Conservation (phyloP, 2,888 invertebrate genomes). For the Cataglyphis rosenhaueri region DNA sequence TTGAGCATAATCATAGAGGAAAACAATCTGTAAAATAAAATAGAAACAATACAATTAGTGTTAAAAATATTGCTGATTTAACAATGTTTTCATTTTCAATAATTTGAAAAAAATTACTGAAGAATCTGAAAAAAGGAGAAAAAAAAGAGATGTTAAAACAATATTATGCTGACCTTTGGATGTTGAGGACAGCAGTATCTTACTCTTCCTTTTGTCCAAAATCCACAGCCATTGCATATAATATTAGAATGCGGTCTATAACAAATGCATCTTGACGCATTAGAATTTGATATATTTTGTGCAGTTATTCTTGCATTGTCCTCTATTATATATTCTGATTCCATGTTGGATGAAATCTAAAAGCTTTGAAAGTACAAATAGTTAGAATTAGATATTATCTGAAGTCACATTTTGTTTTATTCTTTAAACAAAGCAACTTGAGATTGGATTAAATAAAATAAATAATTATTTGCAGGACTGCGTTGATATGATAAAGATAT, state of each 20-base stretch:
- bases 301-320: not conserved
- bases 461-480: not conserved
- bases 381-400: not conserved
- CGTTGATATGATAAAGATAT: not conserved
- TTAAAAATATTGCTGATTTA: not conserved
- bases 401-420: not conserved
- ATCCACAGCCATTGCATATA: slow-evolving; percentile 48
- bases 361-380: not conserved
- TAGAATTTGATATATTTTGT: not conserved
- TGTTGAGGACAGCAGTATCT: slow-evolving; percentile 36
- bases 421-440: not conserved
- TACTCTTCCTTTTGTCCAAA: slow-evolving; percentile 47
- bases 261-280: slow-evolving; percentile 31
- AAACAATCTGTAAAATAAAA: slow-evolving; percentile 33
- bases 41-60: not conserved
- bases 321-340: not conserved
- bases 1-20: slow-evolving; percentile 23
- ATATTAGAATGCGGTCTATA: slow-evolving; percentile 33
- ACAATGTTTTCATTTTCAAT: not conserved
- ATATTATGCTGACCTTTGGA: slow-evolving; percentile 34
- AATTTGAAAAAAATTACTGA: not conserved
- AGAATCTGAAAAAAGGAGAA: not conserved
- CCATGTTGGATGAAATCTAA: not conserved
- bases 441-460: not conserved
- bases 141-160: not conserved